Evolutionary conservation across 2,888 invertebrate genomes (phyloP).

Genomic region (Dynastes hyllus): DNA sequence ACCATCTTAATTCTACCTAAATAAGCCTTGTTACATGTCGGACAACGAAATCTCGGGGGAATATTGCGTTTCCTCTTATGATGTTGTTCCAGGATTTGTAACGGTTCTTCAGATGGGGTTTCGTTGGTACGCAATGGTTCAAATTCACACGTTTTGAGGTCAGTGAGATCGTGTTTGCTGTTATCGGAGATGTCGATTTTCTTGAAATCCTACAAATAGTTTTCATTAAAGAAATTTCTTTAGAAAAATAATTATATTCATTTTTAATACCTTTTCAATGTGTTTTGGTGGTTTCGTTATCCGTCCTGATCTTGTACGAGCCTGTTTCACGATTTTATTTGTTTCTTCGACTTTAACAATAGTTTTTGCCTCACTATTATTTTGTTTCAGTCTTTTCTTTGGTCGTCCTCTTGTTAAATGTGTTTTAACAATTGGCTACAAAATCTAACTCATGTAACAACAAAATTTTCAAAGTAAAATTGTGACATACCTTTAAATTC

Average conservation of each 20-base stretch:
- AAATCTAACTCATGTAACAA: conserved; percentile 24
- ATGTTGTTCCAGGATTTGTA: conserved; percentile 40
- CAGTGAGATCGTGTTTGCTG: conserved; percentile 54
- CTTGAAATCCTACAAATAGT: conserved; percentile 62
- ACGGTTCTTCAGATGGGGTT: conserved; percentile 50
- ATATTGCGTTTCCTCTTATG: conserved; percentile 67
- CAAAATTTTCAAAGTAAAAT: background rate
- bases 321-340: conserved; percentile 57
- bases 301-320: conserved; percentile 66
- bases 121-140: conserved; percentile 61
- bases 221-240: no score
- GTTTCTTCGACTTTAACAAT: conserved; percentile 45
- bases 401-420: conserved; percentile 62
- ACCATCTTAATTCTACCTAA: conserved; percentile 76
- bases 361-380: no score
- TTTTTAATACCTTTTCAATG: conserved; percentile 61
- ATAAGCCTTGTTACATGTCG: conserved; percentile 79
- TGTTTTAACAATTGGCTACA: conserved; percentile 57
- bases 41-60: conserved; percentile 75
- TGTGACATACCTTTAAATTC: conserved; percentile 60
- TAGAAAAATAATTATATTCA: no score
- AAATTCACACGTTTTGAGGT: conserved; percentile 63
- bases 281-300: conserved; percentile 66
- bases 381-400: conserved; percentile 60
- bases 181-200: conserved; percentile 62